These are phyloP conservation scores for Columba janthina DNA, from an alignment of 2,113 vertebrate species.

Conservation along the genomic window DNA sequence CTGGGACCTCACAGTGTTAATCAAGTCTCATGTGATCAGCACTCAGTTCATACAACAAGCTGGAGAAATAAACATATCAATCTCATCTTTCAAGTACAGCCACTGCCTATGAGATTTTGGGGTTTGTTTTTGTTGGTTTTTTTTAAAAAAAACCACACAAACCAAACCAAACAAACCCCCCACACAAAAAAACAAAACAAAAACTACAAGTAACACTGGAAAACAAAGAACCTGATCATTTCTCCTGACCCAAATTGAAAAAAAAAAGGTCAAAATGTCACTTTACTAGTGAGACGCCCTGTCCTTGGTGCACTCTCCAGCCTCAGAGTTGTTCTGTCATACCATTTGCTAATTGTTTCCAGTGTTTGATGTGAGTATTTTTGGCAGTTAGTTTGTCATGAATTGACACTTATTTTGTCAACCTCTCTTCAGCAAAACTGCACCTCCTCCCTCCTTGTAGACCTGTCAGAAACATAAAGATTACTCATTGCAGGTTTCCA, in stretches of 20 bases:
- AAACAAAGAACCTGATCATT: neutral
- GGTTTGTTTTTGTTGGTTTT: no score
- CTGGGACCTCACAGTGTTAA: neutral
- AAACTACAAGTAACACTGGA: neutral
- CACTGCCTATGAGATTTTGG: neutral
- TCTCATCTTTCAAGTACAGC: neutral
- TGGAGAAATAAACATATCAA: neutral
- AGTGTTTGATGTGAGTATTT: conserved; percentile 34
- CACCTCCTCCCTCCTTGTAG: conserved; percentile 48
- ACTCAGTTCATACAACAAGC: neutral
- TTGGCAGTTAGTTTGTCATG: conserved; percentile 48
- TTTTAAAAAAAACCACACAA: neutral
- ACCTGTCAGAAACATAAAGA: conserved; percentile 56
- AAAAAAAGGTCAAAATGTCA: neutral
- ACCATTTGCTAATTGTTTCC: conserved; percentile 16
- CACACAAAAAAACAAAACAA: no score
- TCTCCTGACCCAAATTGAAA: neutral
- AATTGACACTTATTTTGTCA: conserved; percentile 70
- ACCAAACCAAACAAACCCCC: no score
- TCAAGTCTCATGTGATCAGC: neutral
- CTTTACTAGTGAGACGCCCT: neutral
- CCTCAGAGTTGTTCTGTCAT: neutral
- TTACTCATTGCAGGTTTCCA: conserved; percentile 63
- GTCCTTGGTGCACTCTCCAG: neutral
- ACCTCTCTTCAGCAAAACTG: conserved; percentile 58